Evolutionary conservation across 35 echinoderm and acorn worm species (phyloP), one percentile per base, ranked within the genome.

Genomic region (Strongylocentrotus purpuratus): DNA sequence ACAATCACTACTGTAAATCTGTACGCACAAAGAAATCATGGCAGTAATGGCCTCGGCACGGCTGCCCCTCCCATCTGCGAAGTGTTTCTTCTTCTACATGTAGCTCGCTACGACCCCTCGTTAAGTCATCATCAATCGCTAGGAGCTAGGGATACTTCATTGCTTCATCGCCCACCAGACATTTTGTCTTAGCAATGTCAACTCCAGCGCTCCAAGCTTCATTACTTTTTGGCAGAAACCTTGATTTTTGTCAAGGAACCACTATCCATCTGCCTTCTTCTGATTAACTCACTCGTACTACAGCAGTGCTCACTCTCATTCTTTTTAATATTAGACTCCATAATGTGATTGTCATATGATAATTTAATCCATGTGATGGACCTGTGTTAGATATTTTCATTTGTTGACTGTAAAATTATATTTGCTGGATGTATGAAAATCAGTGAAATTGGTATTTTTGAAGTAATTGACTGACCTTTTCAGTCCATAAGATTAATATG

Each of bases 121-220:
- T 41, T 41, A 55, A 55, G 15, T 78, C 65, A 78, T 78, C 65
- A n/a, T 78, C 65, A 28, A 28, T 78, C 65, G 65, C 65, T 28
- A 8, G 65, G 22, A 78, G 65, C 65, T 78, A 55, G 50, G 50
- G 50, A 33, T 86, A 46, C 33, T 89, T 89, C 87, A 45, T 46
- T 89, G 87, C 87, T 18, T 89, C 87, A 46, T 46, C 25, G 9
- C 32, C 87, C 87, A 89, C 15, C 87, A 89, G 18, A 89, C 45
- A 46, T 46, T 18, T 33, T 41, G 31, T 41, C 33, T 89, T 89
- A 45, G 87, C 87, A 89, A 89, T 89, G 87, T 89, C 87, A 89
- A 89, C 87, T 89, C 33, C 45, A 89, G 87, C 32, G 33, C 87
- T 89, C 41, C 87, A 89, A 11, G 87, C 32, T 15, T 89, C 33